These are phyloP conservation scores for Mus pahari DNA, from an alignment of 2,113 vertebrate genomes.

Conservation along the genomic window DNA sequence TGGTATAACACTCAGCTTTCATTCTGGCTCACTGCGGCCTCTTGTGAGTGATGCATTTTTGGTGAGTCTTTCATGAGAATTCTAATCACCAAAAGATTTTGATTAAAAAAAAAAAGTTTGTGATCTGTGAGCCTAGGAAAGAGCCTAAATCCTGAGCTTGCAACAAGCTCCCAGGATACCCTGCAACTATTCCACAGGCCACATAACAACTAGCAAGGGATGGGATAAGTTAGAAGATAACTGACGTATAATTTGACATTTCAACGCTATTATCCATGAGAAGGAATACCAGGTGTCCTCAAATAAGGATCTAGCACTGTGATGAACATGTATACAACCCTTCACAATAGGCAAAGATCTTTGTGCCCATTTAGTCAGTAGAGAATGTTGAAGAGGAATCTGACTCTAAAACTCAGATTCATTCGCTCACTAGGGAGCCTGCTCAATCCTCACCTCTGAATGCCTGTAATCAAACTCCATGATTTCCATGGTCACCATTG, in stretches of 20 bases:
- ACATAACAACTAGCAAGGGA: not conserved
- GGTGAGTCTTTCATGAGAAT: not conserved
- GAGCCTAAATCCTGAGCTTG: not conserved
- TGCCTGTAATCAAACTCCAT: not conserved
- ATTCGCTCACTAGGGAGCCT: not conserved
- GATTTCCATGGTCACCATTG: not conserved
- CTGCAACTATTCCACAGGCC: not conserved
- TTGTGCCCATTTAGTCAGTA: not conserved
- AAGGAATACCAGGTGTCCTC: not conserved
- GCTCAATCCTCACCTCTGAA: not conserved
- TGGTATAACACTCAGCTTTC: not conserved
- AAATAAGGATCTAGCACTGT: not conserved
- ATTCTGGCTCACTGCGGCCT: not conserved
- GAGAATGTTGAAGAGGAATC: not conserved
- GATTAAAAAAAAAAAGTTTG: not conserved
- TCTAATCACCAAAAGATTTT: constrained; percentile 13
- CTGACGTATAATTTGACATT: not conserved
- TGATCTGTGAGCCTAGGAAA: not conserved
- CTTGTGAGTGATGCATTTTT: not conserved
- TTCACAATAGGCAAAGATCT: not conserved
- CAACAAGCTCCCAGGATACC: not conserved
- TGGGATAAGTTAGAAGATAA: not conserved
- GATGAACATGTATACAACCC: not conserved
- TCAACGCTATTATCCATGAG: not conserved
- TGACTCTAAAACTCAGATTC: constrained; percentile 19